Evolutionary conservation across 2,888 invertebrate genomes (phyloP), one percentile per base, ranked within the genome.

Genomic region (Polydrusus cervinus): DNA sequence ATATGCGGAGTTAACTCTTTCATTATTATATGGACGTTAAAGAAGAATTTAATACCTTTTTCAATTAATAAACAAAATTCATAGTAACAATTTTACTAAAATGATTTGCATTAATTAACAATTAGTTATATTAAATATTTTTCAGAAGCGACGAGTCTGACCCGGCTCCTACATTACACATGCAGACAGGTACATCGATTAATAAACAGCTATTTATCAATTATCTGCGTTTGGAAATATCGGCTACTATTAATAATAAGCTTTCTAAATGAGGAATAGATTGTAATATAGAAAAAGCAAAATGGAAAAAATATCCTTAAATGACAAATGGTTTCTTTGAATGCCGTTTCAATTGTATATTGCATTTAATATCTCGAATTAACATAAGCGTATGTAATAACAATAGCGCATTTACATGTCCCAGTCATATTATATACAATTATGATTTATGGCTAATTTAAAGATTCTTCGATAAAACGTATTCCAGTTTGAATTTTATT

Each of bases 381-480:
- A 82, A 77, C 82, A 82, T 82, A 82, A 81, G 78, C 81, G 82
- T 82, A 82, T 80, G 79, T 81, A 82, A 82, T 79, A 81, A 83
- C 83, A 83, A 83, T 83, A 79, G 76, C 76, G 80, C 81, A 83
- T 83, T 83, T 83, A 83, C 78, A 81, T 83, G 83, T 83, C 82
- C 78, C 55, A 76, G 77, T 75, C 78, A 77, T 75, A 80, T 77
- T 70, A 66, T 66, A 78, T 79, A 76, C 76, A 68, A 61, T 74
- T 80, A 83, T 83, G 82, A 83, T 83, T 83, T 83, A 83, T 83
- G 77, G 78, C 75, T 76, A 62, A 78, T 75, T 79, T 76, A 71
- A 80, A 79, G 80, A 81, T 80, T 80, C 79, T 71, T 72, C 71
- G 79, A 80, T 78, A 80, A 75, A 71, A 77, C 57, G 67, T 75